A percentile compares a stretch with the other conserved stretches of the same genome.
Evolutionary conservation across 2,797 vertebrate species (phyloP).

Genomic region (Manis javanica): DNA sequence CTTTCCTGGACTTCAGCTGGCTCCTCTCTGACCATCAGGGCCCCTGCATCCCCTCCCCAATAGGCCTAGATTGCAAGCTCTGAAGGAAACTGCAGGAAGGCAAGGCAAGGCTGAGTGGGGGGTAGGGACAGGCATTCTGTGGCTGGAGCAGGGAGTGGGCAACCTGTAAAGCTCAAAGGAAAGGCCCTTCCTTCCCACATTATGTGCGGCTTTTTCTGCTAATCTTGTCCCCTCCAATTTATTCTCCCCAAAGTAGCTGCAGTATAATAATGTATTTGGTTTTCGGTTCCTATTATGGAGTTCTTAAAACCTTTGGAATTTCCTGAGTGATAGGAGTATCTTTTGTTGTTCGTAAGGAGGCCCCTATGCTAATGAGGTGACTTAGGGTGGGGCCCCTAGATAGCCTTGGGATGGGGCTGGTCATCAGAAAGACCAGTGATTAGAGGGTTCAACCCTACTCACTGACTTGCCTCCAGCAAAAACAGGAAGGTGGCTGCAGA

Average conservation of each 20-base stretch:
- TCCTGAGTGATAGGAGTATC: neutral
- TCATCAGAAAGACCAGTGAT: neutral
- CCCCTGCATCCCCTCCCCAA: no score
- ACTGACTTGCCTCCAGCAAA: neutral
- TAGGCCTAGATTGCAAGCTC: neutral
- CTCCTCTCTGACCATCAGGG: neutral
- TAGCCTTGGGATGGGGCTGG: neutral
- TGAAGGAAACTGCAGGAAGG: neutral
- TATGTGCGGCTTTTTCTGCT: neutral
- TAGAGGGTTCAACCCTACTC: neutral
- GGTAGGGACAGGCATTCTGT: neutral
- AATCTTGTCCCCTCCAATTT: neutral
- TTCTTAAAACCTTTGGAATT: neutral
- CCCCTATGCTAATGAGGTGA: neutral
- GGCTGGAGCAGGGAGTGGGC: neutral
- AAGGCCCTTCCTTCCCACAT: neutral
- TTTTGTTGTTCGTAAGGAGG: neutral
- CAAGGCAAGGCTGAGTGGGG: no score
- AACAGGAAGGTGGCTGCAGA: neutral
- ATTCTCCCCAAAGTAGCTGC: neutral
- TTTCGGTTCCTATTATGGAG: neutral
- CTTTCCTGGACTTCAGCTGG: neutral
- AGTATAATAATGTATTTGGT: neutral
- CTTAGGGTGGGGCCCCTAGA: neutral
- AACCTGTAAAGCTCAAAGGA: slow-evolving; percentile 24